Conservation (phyloP, 2,113 vertebrate species). For the Trematocara zebra region DNA sequence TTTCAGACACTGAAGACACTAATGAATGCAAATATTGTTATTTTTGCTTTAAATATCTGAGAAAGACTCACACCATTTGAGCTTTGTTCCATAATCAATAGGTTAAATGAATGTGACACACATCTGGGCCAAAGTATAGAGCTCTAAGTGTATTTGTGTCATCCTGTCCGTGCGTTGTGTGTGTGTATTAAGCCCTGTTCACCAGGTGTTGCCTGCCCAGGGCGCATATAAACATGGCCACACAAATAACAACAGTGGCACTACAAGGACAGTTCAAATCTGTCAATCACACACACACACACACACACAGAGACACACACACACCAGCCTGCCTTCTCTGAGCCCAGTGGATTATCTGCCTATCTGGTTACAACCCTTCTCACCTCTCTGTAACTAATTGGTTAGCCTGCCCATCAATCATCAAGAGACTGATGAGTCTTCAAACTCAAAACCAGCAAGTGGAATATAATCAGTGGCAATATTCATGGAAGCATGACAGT, state of each 20-base stretch:
- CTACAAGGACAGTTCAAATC: slow-evolving; percentile 7
- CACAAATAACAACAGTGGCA: slow-evolving; percentile 31
- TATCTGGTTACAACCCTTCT: slow-evolving; percentile 63
- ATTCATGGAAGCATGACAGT: not conserved
- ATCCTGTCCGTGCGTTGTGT: not conserved
- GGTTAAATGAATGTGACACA: not conserved
- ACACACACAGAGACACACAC: not conserved
- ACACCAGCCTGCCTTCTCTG: not conserved
- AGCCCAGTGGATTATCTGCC: slow-evolving; percentile 50
- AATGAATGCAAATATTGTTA: not conserved
- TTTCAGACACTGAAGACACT: not conserved
- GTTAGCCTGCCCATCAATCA: slow-evolving; percentile 54
- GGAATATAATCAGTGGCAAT: not conserved
- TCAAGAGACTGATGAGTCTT: not conserved
- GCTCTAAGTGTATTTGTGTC: slow-evolving; percentile 19
- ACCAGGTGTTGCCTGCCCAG: slow-evolving; percentile 33
- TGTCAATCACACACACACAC: slow-evolving; percentile 8
- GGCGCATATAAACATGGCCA: not conserved
- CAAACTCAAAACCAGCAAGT: not conserved
- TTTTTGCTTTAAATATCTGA: not conserved
- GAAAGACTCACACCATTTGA: not conserved
- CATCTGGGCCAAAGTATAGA: slow-evolving; percentile 9
- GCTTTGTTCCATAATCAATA: not conserved
- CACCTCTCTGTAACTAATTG: slow-evolving; percentile 61
- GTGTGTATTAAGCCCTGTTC: slow-evolving; percentile 22